Evolutionary conservation across 2,797 vertebrate genomes (phyloP).

Genomic region (Dicrostonyx torquatus): DNA sequence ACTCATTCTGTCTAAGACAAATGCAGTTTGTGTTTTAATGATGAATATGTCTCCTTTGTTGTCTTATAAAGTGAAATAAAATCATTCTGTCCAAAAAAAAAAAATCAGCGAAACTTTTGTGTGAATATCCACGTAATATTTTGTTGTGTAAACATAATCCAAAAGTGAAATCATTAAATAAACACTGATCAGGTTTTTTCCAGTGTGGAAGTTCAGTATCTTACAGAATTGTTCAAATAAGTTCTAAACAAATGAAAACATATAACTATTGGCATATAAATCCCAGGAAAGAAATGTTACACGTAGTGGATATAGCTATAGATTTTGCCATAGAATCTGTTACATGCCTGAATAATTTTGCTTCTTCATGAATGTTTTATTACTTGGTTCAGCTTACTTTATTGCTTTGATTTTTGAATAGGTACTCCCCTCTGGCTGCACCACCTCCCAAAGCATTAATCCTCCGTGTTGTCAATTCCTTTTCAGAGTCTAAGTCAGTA

Average conservation of each 20-base stretch:
- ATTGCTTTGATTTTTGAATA: slow-evolving; percentile 74
- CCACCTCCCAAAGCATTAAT: slow-evolving; percentile 76
- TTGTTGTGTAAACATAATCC: slow-evolving; percentile 50
- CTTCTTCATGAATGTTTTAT: slow-evolving; percentile 76
- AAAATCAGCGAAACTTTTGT: slow-evolving; percentile 41
- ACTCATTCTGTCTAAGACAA: slow-evolving; percentile 32
- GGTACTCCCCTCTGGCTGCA: slow-evolving; percentile 30
- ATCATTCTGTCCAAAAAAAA: slow-evolving; percentile 22
- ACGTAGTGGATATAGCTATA: slow-evolving; percentile 76
- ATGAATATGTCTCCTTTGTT: slow-evolving; percentile 41
- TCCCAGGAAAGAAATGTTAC: slow-evolving; percentile 77
- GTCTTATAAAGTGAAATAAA: slow-evolving; percentile 44
- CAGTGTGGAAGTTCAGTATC: slow-evolving; percentile 10
- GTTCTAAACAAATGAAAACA: slow-evolving; percentile 60
- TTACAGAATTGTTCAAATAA: slow-evolving; percentile 58
- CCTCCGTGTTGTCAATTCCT: slow-evolving; percentile 37
- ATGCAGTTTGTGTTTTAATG: slow-evolving; percentile 2
- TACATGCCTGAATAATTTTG: slow-evolving; percentile 74
- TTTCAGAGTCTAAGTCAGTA: slow-evolving; percentile 38
- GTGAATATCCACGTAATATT: slow-evolving; percentile 57
- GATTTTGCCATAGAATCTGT: slow-evolving; percentile 73
- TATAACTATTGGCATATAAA: slow-evolving; percentile 42
- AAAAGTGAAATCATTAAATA: slow-evolving; percentile 55
- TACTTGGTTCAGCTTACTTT: slow-evolving; percentile 64
- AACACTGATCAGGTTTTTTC: slow-evolving; percentile 19